Evolutionary conservation across 2,888 invertebrate species (phyloP), one percentile per base, ranked within the genome.

Genomic region (Cremastinae sp.): DNA sequence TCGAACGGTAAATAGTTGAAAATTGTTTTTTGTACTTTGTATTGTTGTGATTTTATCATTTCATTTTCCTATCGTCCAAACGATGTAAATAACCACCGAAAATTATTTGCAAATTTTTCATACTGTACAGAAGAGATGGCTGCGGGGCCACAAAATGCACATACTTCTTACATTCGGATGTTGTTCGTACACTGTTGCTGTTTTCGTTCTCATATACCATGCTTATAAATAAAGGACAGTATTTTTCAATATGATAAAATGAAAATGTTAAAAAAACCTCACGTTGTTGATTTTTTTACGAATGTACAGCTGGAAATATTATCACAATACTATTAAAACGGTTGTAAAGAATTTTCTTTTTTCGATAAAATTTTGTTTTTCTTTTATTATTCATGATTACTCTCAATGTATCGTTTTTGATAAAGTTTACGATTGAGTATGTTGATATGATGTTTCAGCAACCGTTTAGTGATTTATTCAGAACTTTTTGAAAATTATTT

Each of bases 31-130:
- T 36, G 34, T 66, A 36, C 14, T 12, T 53, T 9, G 8, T 47
- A 53, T 66, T 53, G 41, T 54, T 54, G 9, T 34, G 12, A 16
- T 38, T 8, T 18, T 34, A 18, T 47, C 12, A 20, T 28, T 12
- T 10, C 34, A 47, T 22, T 14, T 34, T 41, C 45, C 51, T 20
- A 36, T 66, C 36, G 10, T 58, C 61, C 36, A 49, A 65, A 54
- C 38, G 47, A 70, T 70, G 36, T 64, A 56, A 62, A 45, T 53
- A 34, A 65, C 72, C 61, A 66, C 3, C 4, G 49, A 36, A 20
- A 64, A 59, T 49, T 58, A 38, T 65, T 71, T 69, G 76, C 76
- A 59, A 56, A 66, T 70, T 64, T 53, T 79, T 70, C 41, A 62
- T 70, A 61, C n/a, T 75, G 59, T 69, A 70, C 12, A 73, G 53